Base-by-base conservation (phyloP, 2,113 vertebrate species). In the Tetrax tetrax region DNA sequence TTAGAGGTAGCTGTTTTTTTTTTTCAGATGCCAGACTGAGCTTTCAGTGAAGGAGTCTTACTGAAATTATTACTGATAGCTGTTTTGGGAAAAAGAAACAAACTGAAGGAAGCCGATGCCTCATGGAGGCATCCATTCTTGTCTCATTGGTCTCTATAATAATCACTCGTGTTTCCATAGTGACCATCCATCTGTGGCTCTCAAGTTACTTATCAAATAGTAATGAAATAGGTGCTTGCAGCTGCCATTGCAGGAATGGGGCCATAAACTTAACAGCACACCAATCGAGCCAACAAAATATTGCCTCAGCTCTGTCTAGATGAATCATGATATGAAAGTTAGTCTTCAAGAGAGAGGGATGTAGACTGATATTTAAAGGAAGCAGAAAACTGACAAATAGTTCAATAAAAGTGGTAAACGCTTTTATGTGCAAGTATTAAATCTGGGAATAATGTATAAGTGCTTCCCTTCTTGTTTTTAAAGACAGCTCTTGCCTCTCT, bases 171-270 rank as follows among this genome's bases (percentile, higher is more conserved):
- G 53, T 95, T 95, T 95, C 89, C 74, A 54, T 63, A 63, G 83
- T 80, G 85, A 74, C 71, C 71, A 84, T 81, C 59, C 31, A 63
- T 92, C 95, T 72, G 59, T 77, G 59, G 5, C 31, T 93, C 81
- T 96, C 37, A 65, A 83, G 78, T 92, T 95, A 70, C 87, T 87
- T 87, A 92, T 79, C 59, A 83, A 87, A 92, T 89, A 91, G 77
- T 93, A 95, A 95, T 92, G 95, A 91, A 95, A 91, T 47, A 72
- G 83, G 22, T 96, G 61, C 75, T 93, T 92, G 61, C 4, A 10
- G 76, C 69, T 93, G 88, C 53, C 51, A 7, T 68, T 92, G 72
- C 33, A 72, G 60, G 69, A 78, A 66, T 71, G 87, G 35, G 60
- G 56, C 83, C 77, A 56, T 93, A 89, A 87, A 76, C 57, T 78